Evolutionary conservation across 2,797 vertebrate genomes (phyloP).

Genomic region (Anomalospiza imberbis): DNA sequence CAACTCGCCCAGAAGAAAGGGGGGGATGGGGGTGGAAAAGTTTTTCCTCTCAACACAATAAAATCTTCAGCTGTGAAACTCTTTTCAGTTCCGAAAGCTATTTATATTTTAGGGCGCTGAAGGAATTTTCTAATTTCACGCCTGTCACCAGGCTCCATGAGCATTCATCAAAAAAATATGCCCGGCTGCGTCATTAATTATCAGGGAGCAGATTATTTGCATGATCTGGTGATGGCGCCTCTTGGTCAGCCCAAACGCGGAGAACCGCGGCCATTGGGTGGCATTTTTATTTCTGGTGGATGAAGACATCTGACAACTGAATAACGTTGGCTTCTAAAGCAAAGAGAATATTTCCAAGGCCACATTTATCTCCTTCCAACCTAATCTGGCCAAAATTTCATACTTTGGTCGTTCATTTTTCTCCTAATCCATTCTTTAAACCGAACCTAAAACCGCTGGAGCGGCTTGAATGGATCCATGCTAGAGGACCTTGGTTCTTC

Average conservation of each 20-base stretch:
- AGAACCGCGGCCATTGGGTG: background rate
- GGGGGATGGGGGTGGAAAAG: constrained; percentile 74
- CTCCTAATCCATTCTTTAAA: background rate
- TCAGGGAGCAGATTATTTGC: constrained; percentile 62
- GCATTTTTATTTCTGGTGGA: background rate
- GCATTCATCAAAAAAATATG: constrained; percentile 83
- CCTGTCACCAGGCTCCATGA: constrained; percentile 74
- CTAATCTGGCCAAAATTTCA: background rate
- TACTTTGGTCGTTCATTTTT: background rate
- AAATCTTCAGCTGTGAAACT: constrained; percentile 88
- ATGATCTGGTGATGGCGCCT: constrained; percentile 61
- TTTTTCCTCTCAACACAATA: constrained; percentile 83
- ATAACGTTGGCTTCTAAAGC: background rate
- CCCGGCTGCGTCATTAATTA: constrained; percentile 69
- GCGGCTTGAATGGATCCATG: background rate
- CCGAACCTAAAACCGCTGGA: background rate
- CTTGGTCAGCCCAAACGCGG: background rate
- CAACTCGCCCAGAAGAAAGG: constrained; percentile 78
- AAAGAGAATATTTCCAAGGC: background rate
- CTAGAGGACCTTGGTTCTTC: background rate
- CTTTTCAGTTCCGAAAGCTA: constrained; percentile 88
- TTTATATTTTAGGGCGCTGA: constrained; percentile 82
- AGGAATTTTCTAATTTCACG: constrained; percentile 84
- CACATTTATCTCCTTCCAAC: background rate
- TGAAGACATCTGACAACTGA: constrained; percentile 45